A percentile compares a stretch with the other conserved stretches of the same genome.
These are phyloP conservation scores for Pollenia amentaria DNA, from an alignment of 2,888 invertebrate genomes.

Conservation along the genomic window DNA sequence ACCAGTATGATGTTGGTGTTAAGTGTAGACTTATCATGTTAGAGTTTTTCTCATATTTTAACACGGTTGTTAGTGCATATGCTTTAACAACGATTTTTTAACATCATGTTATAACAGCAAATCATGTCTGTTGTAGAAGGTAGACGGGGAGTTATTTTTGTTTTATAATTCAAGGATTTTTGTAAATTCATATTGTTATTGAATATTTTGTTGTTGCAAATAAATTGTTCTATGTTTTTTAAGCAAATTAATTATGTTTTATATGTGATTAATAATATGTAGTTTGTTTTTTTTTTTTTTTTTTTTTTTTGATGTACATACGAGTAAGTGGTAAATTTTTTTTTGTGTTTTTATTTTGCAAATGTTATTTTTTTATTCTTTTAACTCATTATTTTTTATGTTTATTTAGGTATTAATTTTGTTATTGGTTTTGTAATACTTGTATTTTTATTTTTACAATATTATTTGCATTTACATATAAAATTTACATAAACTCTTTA, in stretches of 20 bases:
- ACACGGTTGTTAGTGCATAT: too few species aligned
- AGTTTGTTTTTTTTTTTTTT: background rate
- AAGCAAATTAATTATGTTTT: constrained; percentile 41
- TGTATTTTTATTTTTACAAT: constrained; percentile 57
- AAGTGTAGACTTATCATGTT: too few species aligned
- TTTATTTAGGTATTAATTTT: constrained; percentile 26
- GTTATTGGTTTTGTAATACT: constrained; percentile 67
- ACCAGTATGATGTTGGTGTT: too few species aligned
- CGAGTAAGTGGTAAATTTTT: constrained; percentile 30
- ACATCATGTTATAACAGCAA: too few species aligned
- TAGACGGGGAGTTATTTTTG: background rate
- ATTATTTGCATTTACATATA: constrained; percentile 58
- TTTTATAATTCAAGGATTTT: background rate
- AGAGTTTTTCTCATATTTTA: too few species aligned
- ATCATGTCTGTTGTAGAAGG: too few species aligned
- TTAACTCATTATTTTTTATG: constrained; percentile 44
- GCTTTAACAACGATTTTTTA: too few species aligned
- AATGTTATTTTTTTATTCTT: constrained; percentile 40
- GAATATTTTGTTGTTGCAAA: constrained; percentile 36
- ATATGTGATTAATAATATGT: constrained; percentile 16
- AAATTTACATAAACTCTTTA: constrained; percentile 64
- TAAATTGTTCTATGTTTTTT: constrained; percentile 66
- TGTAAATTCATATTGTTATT: background rate
- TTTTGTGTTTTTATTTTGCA: constrained; percentile 17
- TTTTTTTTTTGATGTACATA: background rate